A percentile compares a stretch with the other conserved stretches of the same genome.
Conservation (phyloP, 2,888 invertebrate species). For the Drosophila sordidula region DNA sequence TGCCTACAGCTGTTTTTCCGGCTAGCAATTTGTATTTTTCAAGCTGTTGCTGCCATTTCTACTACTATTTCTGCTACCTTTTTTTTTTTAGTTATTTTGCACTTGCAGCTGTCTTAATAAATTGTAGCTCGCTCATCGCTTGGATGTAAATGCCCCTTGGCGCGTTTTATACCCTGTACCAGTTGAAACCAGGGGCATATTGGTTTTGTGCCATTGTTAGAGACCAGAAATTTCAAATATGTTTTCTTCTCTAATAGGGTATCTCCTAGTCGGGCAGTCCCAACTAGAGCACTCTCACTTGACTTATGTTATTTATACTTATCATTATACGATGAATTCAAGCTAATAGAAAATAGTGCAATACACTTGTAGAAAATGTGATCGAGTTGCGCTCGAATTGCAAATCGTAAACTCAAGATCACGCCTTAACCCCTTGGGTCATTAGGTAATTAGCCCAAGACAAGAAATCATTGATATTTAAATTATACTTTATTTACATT, state of each 20-base stretch:
- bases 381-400: slow-evolving; percentile 14
- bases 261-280: too few species aligned
- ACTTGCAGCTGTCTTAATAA: background rate
- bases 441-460: slow-evolving; percentile 3
- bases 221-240: too few species aligned
- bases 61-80: background rate
- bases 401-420: slow-evolving; percentile 21
- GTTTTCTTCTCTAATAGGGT: too few species aligned
- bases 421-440: slow-evolving; percentile 17
- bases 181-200: background rate
- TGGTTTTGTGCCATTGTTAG: too few species aligned
- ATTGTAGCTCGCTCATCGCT: background rate
- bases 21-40: slow-evolving; percentile 19
- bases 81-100: slow-evolving; percentile 3
- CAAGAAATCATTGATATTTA: slow-evolving; percentile 1
- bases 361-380: background rate
- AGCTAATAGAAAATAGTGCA: background rate
- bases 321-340: background rate
- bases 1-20: slow-evolving; percentile 54
- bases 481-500: slow-evolving; percentile 36
- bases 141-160: background rate
- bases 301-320: background rate
- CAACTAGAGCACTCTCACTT: too few species aligned
- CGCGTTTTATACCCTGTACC: background rate
- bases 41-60: slow-evolving; percentile 15